Base-by-base conservation (phyloP, 30 jellyfish, hydroid and myxozoan species). In the Cassiopea xamachana region DNA sequence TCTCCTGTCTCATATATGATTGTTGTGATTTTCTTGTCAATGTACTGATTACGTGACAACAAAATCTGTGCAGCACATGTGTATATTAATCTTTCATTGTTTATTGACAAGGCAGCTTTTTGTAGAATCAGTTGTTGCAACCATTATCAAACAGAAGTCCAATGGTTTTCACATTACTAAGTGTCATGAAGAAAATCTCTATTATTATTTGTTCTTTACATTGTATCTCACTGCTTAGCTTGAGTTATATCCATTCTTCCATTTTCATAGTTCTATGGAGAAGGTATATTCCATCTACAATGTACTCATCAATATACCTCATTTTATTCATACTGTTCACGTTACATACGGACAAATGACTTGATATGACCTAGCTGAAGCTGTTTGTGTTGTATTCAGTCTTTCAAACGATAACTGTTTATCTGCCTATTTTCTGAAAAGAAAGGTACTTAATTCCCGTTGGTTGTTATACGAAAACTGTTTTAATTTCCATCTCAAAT, bases 61-160 rank as follows among this genome's bases (percentile, higher is more conserved):
- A 50, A 75, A 78, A 48, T 78, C 75, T 39, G 1, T 51, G 46
- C 50, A 78, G 87, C 87, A 78, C 87, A 78, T 78, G 87, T 27
- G 50, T 19, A 18, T 55, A 17, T 10, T 71, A 71, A 71, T 71
- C 80, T 71, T n/a, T 12, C 80, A 71, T 71, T 71, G 80, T 71
- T 71, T 71, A 18, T 15, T 2, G 15, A 71, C 80, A 71, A 71
- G 1, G 80, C 50, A 18, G 10, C 27, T 71, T 55, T 43, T 43
- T 43, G n/a, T 43, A 71, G 55, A 2, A 71, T 7, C n/a, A 17
- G 39, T 10, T 71, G 80, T 71, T 43, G 2, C 80, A 27, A 15
- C 27, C 47, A 71, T 71, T 17, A 51, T 71, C 51, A 0, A 71
- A 71, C 80, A 71, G n/a, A 27, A 9, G 80, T 6, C n/a, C 80